Percentiles rank a stretch among this genome's conserved stretches.
Conservation (phyloP, 2,113 vertebrate species). For the Geococcyx californianus region DNA sequence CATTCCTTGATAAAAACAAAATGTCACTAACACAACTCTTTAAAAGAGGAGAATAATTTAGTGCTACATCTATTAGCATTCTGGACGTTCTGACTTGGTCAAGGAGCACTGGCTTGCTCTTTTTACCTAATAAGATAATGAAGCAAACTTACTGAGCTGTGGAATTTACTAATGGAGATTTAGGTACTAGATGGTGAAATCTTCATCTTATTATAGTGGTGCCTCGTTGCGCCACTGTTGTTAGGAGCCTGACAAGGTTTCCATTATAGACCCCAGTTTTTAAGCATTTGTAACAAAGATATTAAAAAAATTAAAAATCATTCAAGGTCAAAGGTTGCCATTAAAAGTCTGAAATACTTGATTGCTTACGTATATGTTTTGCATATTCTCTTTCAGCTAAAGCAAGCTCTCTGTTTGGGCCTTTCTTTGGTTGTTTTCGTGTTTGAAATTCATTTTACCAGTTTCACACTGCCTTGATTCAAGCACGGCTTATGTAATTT, state of each 20-base stretch:
- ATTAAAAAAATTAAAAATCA: slow-evolving; percentile 46
- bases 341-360: slow-evolving; percentile 31
- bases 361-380: slow-evolving; percentile 53
- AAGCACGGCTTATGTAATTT: slow-evolving; percentile 66
- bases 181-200: slow-evolving; percentile 87
- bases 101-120: slow-evolving; percentile 85
- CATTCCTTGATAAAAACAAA: slow-evolving; percentile 98
- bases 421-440: slow-evolving; percentile 35
- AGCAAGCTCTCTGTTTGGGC: not conserved
- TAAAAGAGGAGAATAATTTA: slow-evolving; percentile 92
- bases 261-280: slow-evolving; percentile 64
- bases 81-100: slow-evolving; percentile 84
- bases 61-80: slow-evolving; percentile 88
- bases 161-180: slow-evolving; percentile 90
- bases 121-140: slow-evolving; percentile 91
- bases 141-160: slow-evolving; percentile 89
- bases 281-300: slow-evolving; percentile 65
- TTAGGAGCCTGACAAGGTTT: slow-evolving; percentile 64
- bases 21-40: slow-evolving; percentile 95
- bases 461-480: slow-evolving; percentile 65
- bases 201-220: slow-evolving; percentile 83
- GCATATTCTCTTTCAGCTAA: slow-evolving; percentile 16
- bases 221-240: slow-evolving; percentile 68
- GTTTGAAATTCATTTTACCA: slow-evolving; percentile 50
- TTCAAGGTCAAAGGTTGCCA: slow-evolving; percentile 54